Base-by-base conservation (phyloP, 2,797 vertebrate genomes). In the Enteromius argenteus region DNA sequence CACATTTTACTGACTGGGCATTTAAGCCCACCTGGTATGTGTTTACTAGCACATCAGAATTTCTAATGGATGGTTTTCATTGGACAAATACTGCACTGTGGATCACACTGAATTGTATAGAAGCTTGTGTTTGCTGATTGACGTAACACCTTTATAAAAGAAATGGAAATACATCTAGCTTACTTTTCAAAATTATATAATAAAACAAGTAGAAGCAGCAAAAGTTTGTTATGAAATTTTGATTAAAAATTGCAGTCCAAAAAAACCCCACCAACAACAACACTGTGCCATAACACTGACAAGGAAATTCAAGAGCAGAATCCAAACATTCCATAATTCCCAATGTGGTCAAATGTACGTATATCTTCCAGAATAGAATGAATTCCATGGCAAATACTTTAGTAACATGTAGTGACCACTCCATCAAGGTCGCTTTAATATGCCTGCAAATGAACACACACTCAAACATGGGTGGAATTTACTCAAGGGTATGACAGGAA, bases 401-500 rank as follows among this genome's bases (percentile, higher is more conserved):
- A 44, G 85, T 56, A 51, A 79, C 69, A 79, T 64, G 42, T 62
- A 81, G 51, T 77, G 79, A 66, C 19, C 72, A 9, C 8, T 56
- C 39, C 23, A 77, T 15, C 10, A 19, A 49, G 58, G 62, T 37
- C 49, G 19, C 27, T 58, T 27, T 56, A 66, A 35, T 37, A 77
- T 76, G 53, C 27, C 44, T 17, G 51, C 66, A 46, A 19, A 69
- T 21, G 44, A 46, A 39, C 58, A 30, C 62, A 53, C 15, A 39
- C 60, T 83, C n/a, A 75, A n/a, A 49, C 67, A 81, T 53, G 88
- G 67, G 78, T 85, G 77, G 82, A 84, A 84, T 42, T 68, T 67
- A 77, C 76, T 86, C 73, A 79, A 60, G 58, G 86, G 79, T 77
- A 90, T 84, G 76, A 76, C 69, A 60, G 87, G 89, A 90, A 90